Evolutionary conservation across 2,113 vertebrate genomes (phyloP).

Genomic region (Hemichromis elongatus): DNA sequence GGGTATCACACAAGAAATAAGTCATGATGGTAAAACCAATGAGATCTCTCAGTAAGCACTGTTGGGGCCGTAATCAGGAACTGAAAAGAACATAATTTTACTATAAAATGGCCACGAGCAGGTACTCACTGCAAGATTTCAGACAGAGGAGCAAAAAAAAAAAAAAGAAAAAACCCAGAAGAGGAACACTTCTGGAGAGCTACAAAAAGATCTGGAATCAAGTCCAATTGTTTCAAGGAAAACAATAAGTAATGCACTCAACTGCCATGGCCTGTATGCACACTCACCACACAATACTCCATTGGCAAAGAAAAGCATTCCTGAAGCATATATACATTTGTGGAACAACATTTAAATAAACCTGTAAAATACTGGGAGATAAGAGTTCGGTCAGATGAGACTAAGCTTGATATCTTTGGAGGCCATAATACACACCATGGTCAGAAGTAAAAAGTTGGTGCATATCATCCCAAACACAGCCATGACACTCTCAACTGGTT

Average conservation of each 20-base stretch:
- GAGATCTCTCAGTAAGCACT: neutral
- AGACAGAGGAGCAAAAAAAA: neutral
- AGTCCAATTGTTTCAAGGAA: neutral
- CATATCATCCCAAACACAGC: neutral
- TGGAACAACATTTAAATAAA: neutral
- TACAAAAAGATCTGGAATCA: neutral
- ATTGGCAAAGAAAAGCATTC: neutral
- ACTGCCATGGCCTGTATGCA: neutral
- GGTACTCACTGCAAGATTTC: neutral
- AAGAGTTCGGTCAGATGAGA: neutral
- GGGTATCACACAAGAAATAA: neutral
- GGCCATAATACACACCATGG: neutral
- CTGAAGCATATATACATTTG: neutral
- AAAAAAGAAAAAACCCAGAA: neutral
- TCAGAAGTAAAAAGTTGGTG: neutral
- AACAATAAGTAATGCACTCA: neutral
- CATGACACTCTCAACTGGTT: neutral
- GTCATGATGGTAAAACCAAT: neutral
- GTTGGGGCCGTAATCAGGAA: neutral
- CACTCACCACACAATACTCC: neutral
- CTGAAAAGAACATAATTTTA: neutral
- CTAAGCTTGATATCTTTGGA: neutral
- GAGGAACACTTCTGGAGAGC: neutral
- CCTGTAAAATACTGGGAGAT: neutral
- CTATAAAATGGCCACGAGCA: neutral